Conservation (phyloP, 2,888 invertebrate species). For the Exocentrus adspersus region DNA sequence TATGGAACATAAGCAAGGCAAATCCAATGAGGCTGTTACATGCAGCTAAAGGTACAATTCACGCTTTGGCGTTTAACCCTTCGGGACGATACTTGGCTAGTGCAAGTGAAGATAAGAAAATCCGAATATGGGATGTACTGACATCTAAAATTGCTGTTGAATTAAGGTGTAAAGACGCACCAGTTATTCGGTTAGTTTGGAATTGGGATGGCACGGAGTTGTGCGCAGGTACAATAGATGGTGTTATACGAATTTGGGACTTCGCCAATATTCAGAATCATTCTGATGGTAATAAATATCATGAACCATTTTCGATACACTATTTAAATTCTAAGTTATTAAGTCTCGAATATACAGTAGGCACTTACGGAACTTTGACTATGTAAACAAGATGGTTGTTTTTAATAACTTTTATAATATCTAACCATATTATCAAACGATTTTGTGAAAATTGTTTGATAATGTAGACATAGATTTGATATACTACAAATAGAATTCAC, state of each 20-base stretch:
- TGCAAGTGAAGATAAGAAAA: constrained; percentile 79
- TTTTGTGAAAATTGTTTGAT: too few relatives aligned
- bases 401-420: not conserved
- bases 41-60: constrained; percentile 80
- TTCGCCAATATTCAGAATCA: constrained; percentile 35
- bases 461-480: too few relatives aligned
- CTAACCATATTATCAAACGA: too few relatives aligned
- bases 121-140: constrained; percentile 79
- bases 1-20: constrained; percentile 89
- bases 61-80: constrained; percentile 84
- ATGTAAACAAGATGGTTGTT: constrained; percentile 1
- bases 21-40: constrained; percentile 82
- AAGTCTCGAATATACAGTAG: constrained; percentile 52
- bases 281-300: constrained; percentile 35
- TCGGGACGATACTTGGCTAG: constrained; percentile 86
- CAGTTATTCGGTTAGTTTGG: constrained; percentile 73
- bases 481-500: too few relatives aligned
- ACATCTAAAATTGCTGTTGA: constrained; percentile 73
- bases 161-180: constrained; percentile 72
- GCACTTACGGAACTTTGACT: constrained; percentile 51
- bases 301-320: constrained; percentile 43
- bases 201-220: constrained; percentile 69
- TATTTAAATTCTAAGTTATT: constrained; percentile 49
- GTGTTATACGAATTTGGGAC: constrained; percentile 75
- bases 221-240: constrained; percentile 76